Base-by-base conservation (phyloP, 2,113 vertebrate species). In the Cyanistes caeruleus region DNA sequence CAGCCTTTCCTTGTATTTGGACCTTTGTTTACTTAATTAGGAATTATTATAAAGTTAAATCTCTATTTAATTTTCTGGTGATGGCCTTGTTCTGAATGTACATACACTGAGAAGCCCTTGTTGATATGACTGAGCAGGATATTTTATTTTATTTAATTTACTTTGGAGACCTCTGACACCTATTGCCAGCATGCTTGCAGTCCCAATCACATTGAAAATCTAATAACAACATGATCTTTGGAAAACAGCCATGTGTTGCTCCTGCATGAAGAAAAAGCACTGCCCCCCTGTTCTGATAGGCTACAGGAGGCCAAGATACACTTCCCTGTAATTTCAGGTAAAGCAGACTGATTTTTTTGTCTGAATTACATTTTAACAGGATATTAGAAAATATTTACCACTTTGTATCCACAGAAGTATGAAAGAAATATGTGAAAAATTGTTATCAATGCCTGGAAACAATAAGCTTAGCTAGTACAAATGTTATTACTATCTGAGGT, bases 1-100 rank as follows among this genome's bases (percentile, higher is more conserved):
- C 75, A 88, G 52, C 31, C 79, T 90, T 93, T 63, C 33, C 23
- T 84, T 15, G 35, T 90, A 77, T 43, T 30, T 86, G 52, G 52
- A 86, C 33, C 10, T 88, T 88, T 94, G 56, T 94, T 83, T 73
- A 59, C 55, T 86, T 85, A 91, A 95, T 93, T 88, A 88, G 52
- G 13, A 91, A 84, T 74, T 67, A 90, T 80, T 93, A 88, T n/a
- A 27, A 88, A 90, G 33, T 81, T 78, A 89, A 90, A 92, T 78
- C 24, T 78, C 13, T 41, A 31, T 77, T 93, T 89, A 37, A 89
- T 80, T 94, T 93, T 67, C 86, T 72, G 48, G 83, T 69, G 31
- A 73, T 52, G 16, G 52, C 52, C 41, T 84, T 88, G 30, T 75
- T 95, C 35, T 86, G 79, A 56, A 67, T 24, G 52, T 68, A 53